Conservation (phyloP, 2,797 vertebrate species). For the Platyrinchus mystaceus region DNA sequence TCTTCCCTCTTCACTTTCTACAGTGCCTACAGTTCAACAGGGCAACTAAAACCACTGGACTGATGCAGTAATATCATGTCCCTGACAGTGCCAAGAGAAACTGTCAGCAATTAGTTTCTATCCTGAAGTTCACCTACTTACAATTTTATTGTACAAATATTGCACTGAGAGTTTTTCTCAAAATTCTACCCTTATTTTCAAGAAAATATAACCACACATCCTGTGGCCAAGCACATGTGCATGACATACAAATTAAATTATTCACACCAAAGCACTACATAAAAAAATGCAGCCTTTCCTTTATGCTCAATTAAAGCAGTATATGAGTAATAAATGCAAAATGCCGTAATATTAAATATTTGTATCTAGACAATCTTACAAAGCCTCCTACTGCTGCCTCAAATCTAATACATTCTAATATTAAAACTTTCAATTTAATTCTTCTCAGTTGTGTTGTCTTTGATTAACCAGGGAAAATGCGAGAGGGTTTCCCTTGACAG, state of each 20-base stretch:
- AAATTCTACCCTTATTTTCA: background rate
- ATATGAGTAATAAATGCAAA: conserved; percentile 31
- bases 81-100: background rate
- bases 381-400: conserved; percentile 40
- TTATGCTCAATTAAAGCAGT: conserved; percentile 28
- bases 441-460: conserved; percentile 50
- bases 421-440: conserved; percentile 58
- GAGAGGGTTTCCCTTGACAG: conserved; percentile 14
- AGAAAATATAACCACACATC: background rate
- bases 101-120: background rate
- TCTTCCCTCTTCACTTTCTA: background rate
- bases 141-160: background rate
- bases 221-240: background rate
- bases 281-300: background rate
- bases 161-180: background rate
- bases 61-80: background rate
- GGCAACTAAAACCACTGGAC: background rate
- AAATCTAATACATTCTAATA: conserved; percentile 41
- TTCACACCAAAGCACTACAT: background rate
- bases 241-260: background rate
- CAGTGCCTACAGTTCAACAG: background rate
- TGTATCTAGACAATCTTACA: conserved; percentile 35
- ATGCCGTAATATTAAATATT: conserved; percentile 13
- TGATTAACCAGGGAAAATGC: conserved; percentile 58
- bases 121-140: background rate